Conservation (phyloP, 2,113 vertebrate genomes). For the Manacus vitellinus region DNA sequence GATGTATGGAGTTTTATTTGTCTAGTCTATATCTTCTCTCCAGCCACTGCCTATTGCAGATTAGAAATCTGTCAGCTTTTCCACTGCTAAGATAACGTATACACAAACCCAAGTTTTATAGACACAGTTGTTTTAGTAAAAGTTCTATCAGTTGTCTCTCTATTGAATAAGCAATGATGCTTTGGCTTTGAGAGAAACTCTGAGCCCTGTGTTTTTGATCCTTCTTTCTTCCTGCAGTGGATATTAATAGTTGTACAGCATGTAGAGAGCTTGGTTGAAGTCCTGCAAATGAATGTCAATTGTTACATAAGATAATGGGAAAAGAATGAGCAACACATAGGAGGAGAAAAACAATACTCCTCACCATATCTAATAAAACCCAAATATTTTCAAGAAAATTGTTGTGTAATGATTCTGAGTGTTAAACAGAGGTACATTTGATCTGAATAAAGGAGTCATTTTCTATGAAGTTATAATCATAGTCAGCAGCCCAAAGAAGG, state of each 20-base stretch:
- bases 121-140: neutral
- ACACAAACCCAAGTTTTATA: neutral
- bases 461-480: neutral
- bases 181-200: neutral
- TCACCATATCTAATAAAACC: neutral
- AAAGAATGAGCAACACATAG: neutral
- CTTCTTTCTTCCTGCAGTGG: neutral
- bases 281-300: neutral
- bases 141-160: neutral
- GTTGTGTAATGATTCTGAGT: neutral
- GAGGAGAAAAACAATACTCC: neutral
- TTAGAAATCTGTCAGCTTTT: neutral
- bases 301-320: neutral
- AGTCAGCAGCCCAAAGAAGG: neutral
- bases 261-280: neutral
- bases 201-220: neutral
- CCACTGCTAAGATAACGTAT: neutral
- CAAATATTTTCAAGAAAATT: neutral
- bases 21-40: neutral
- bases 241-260: neutral
- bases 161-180: neutral
- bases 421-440: neutral
- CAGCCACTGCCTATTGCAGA: neutral
- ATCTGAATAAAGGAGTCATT: neutral
- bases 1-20: constrained; percentile 9